A percentile compares a stretch with the other conserved stretches of the same genome.
Conservation (phyloP, 2,113 vertebrate genomes). For the Zingel zingel region DNA sequence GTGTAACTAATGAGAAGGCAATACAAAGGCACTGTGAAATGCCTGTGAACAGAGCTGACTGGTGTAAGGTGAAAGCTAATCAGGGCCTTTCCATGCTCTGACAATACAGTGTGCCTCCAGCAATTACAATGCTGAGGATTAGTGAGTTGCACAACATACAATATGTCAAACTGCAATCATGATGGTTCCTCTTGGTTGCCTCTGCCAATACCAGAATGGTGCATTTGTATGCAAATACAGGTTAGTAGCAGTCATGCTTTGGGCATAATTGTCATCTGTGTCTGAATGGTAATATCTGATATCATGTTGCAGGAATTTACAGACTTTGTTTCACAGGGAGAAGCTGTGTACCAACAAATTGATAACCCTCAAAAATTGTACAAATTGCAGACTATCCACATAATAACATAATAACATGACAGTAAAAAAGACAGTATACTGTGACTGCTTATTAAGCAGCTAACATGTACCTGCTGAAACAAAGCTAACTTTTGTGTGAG, state of each 20-base stretch:
- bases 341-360: background rate
- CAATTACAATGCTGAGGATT: conserved; percentile 72
- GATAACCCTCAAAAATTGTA: background rate
- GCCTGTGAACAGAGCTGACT: conserved; percentile 52
- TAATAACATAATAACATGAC: background rate
- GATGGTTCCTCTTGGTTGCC: conserved; percentile 67
- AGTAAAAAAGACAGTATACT: background rate
- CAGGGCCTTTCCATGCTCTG: conserved; percentile 68
- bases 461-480: background rate
- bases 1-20: conserved; percentile 64
- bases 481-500: background rate
- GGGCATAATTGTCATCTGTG: conserved; percentile 42
- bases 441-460: background rate
- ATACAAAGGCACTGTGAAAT: conserved; percentile 47
- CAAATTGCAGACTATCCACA: background rate
- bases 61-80: conserved; percentile 76
- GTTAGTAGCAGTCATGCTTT: conserved; percentile 32
- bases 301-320: conserved; percentile 33
- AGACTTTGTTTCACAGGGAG: conserved; percentile 28
- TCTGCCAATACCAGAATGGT: conserved; percentile 58
- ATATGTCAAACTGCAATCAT: conserved; percentile 71
- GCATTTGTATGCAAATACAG: conserved; percentile 73
- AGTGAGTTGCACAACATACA: conserved; percentile 61
- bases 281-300: conserved; percentile 47
- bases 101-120: conserved; percentile 57